These are phyloP conservation scores for Aplocera efformata DNA, from an alignment of 2,888 invertebrate species.

Conservation along the genomic window DNA sequence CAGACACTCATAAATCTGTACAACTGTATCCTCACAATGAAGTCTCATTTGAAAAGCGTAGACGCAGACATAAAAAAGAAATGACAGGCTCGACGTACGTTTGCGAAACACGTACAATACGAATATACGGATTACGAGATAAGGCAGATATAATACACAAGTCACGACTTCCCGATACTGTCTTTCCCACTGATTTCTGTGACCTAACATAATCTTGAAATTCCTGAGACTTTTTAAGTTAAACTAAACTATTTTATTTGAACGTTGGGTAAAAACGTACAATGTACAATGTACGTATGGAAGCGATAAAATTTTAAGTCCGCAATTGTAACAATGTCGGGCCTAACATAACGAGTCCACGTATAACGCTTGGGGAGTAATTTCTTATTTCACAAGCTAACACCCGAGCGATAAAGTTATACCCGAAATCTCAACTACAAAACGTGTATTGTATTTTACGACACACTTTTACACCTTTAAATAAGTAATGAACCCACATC, in stretches of 20 bases:
- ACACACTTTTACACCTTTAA: constrained; percentile 33
- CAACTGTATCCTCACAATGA: no score
- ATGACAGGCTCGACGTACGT: no score
- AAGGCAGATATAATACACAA: constrained; percentile 32
- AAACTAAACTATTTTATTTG: background rate
- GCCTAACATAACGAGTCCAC: constrained; percentile 6
- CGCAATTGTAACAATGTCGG: constrained; percentile 7
- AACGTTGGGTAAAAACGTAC: background rate
- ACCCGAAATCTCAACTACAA: constrained; percentile 31
- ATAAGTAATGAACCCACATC: constrained; percentile 33
- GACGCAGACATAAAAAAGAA: no score
- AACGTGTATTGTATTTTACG: constrained; percentile 29
- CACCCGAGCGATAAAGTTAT: constrained; percentile 25
- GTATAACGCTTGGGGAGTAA: constrained; percentile 15
- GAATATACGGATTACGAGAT: constrained; percentile 31
- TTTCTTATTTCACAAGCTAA: constrained; percentile 29
- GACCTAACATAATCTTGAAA: no score
- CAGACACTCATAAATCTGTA: no score
- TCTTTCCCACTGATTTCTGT: constrained; percentile 34
- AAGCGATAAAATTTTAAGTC: constrained; percentile 12
- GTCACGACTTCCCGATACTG: constrained; percentile 33
- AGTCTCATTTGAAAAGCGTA: no score
- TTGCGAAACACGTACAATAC: no score
- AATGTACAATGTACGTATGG: constrained; percentile 4
- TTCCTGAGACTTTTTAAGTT: background rate